phyloP scores from a whole-genome alignment of 2,113 vertebrate genomes.

The Pomatostomus ruficeps region DNA sequence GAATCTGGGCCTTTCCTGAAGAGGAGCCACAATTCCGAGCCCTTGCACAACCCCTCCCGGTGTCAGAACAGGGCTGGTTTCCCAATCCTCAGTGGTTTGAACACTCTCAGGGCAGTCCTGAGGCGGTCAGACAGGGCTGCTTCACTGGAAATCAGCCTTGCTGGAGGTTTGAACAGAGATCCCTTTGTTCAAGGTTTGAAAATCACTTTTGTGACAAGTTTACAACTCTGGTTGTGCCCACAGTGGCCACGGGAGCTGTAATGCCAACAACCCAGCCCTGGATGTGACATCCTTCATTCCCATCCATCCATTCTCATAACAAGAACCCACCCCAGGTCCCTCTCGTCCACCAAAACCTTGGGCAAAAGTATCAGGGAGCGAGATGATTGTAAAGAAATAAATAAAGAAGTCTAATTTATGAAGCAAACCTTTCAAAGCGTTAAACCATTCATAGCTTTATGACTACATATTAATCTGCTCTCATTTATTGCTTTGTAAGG shows the following conservation, averaged over 20 bases:
- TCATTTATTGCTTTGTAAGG: conserved; percentile 88
- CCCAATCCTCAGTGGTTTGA: background rate
- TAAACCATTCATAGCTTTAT: conserved; percentile 77
- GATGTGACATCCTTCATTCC: background rate
- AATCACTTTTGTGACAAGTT: background rate
- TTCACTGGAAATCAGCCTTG: background rate
- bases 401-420: conserved; percentile 53
- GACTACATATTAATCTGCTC: conserved; percentile 81
- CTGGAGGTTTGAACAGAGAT: background rate
- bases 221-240: background rate
- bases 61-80: background rate
- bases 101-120: background rate
- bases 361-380: background rate
- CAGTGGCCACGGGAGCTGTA: background rate
- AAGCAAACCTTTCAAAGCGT: conserved; percentile 43
- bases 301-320: background rate
- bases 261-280: background rate
- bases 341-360: background rate
- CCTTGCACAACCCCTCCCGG: background rate
- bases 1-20: background rate
- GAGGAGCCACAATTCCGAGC: background rate
- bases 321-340: background rate
- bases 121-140: background rate
- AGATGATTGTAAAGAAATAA: conserved; percentile 31
- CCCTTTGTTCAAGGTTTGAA: background rate